Evolutionary conservation across 2,797 vertebrate species (phyloP).

Genomic region (Chelon labrosus): DNA sequence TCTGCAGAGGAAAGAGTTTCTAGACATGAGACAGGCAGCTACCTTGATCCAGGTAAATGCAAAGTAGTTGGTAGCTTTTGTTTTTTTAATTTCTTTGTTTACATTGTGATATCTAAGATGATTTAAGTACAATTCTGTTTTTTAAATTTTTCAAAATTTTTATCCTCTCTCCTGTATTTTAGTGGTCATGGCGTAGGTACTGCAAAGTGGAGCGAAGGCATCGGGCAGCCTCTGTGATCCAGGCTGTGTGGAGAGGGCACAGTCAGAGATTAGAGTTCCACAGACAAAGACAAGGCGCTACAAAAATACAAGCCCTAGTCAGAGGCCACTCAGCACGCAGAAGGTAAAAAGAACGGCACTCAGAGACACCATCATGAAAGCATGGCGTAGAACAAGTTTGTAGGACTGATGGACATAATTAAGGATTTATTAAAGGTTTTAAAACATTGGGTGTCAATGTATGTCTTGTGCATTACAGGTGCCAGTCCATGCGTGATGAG

Average conservation of each 20-base stretch:
- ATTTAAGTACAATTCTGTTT: not conserved
- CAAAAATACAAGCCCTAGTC: slow-evolving; percentile 90
- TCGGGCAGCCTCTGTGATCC: slow-evolving; percentile 86
- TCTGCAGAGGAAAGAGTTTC: slow-evolving; percentile 89
- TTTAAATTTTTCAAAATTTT: not conserved
- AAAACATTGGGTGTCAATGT: not conserved
- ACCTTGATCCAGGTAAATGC: slow-evolving; percentile 88
- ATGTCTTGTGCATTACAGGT: slow-evolving; percentile 67
- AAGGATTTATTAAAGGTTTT: not conserved
- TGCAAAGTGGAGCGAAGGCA: slow-evolving; percentile 73
- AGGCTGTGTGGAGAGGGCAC: slow-evolving; percentile 89
- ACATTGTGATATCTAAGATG: not conserved
- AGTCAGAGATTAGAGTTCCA: slow-evolving; percentile 76
- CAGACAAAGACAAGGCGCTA: slow-evolving; percentile 74
- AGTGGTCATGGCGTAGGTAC: slow-evolving; percentile 90
- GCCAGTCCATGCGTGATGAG: slow-evolving; percentile 80
- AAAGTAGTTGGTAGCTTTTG: too few species aligned
- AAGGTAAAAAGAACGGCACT: slow-evolving; percentile 81
- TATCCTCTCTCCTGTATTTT: not conserved
- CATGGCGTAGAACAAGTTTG: not conserved
- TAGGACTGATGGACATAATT: not conserved
- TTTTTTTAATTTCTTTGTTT: not conserved
- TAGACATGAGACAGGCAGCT: slow-evolving; percentile 87
- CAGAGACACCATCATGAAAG: not conserved
- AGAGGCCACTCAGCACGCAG: slow-evolving; percentile 90